Evolutionary conservation across 2,888 invertebrate genomes (phyloP), one percentile per base, ranked within the genome.

Genomic region (Dasysyrphus albostriatus): DNA sequence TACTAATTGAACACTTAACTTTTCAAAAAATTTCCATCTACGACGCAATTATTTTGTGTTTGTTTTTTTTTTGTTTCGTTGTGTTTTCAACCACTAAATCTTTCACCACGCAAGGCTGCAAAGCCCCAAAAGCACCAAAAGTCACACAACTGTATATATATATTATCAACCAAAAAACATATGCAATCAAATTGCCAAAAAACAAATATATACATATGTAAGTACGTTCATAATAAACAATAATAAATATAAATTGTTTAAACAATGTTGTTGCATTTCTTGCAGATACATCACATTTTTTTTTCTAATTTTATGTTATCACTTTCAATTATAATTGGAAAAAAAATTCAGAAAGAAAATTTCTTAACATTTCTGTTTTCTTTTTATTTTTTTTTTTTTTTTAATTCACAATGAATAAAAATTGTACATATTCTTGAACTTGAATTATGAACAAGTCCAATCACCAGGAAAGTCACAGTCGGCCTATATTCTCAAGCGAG

Each of bases 341-440:
- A n/a, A n/a, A 39, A 10, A 5, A 49, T 19, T 19, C 9, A 54
- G 9, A n/a, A 5, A 54, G 8, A 32, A 12, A 1, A 47, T 47
- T 58, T 34, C n/a, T 61, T 63, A 49, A 65, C 37, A 24, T 61
- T 39, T 58, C 34, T 10, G n/a, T 16, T n/a, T 49, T 19, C 19
- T 37, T n/a, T 47, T 65, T 29, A 8, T 59, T 67, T 42, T 14
- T 56, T 61, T 69, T 69, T 63, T 32, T 56, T 24, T 65, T 56
- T 44, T 32, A 39, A 3, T 14, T 58, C 58, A 58, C 44, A 59
- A 58, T 39, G 34, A 51, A 67, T 24, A 75, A 39, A 32, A 63
- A 72, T 63, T 70, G 76, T 78, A 83, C 65, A 75, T 83, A 83
- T 80, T 88, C 73, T 88, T 84, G 88, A 88, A 83, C 83, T 88